Percentiles rank a stretch among this genome's conserved stretches.
phyloP scores from a whole-genome alignment of 2,797 vertebrate species.

The Lacerta bilineata region DNA sequence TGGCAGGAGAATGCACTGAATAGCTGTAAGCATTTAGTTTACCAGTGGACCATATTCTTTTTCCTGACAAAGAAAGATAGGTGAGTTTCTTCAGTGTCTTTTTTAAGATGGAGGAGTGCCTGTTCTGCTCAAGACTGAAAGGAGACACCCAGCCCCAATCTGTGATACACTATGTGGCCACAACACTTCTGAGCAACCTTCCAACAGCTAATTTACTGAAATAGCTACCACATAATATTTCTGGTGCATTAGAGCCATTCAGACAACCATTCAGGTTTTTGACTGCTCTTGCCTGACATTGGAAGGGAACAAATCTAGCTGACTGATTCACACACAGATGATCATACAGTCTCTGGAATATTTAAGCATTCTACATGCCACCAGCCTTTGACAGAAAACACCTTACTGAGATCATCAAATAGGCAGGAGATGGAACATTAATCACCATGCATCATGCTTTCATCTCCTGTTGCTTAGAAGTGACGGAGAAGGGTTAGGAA shows the following conservation, averaged over 20 bases:
- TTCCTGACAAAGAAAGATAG: background rate
- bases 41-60: background rate
- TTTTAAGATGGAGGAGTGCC: background rate
- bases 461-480: constrained; percentile 9
- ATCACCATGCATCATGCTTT: constrained; percentile 17
- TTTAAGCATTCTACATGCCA: background rate
- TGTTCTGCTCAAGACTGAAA: background rate
- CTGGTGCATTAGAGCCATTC: background rate
- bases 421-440: constrained; percentile 15
- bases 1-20: too few species aligned
- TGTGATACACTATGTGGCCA: background rate
- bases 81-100: background rate
- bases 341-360: background rate
- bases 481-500: background rate
- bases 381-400: constrained; percentile 3
- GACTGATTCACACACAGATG: background rate
- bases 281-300: background rate
- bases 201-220: background rate
- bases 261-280: background rate
- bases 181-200: background rate
- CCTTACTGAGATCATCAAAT: background rate
- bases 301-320: background rate
- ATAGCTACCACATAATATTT: background rate
- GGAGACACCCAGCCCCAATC: background rate
- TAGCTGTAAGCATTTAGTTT: background rate